A percentile compares a stretch with the other conserved stretches of the same genome.
Conservation (phyloP, 2,888 invertebrate species). For the Coleophora flavipennella region DNA sequence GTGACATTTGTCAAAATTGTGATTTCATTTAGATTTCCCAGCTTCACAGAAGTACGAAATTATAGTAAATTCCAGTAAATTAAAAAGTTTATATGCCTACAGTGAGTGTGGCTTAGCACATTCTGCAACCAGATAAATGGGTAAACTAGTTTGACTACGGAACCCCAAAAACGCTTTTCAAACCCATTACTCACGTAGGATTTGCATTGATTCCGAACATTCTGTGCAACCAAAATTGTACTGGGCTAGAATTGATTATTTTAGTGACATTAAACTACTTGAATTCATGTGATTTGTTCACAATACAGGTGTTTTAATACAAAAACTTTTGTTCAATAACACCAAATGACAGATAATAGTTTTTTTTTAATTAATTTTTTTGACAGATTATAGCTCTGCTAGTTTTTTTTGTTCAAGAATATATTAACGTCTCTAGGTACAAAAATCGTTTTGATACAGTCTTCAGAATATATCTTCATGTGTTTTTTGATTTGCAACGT, state of each 20-base stretch:
- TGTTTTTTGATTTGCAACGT: no score
- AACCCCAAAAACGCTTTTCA: constrained; percentile 21
- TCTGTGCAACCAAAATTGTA: constrained; percentile 23
- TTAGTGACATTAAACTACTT: constrained; percentile 22
- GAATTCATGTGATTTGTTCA: constrained; percentile 21
- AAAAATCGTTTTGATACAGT: no score
- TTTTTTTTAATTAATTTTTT: no score
- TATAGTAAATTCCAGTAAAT: constrained; percentile 6
- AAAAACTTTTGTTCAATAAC: constrained; percentile 53
- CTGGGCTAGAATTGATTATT: constrained; percentile 15
- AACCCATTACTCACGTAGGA: constrained; percentile 41
- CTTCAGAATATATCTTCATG: no score
- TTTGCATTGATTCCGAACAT: constrained; percentile 27
- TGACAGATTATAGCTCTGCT: no score
- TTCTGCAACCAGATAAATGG: constrained; percentile 3
- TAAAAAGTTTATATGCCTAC: constrained; percentile 4
- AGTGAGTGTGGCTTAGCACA: background rate
- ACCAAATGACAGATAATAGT: constrained; percentile 69
- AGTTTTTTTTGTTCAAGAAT: no score
- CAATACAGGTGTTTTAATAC: constrained; percentile 14
- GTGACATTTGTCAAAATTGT: constrained; percentile 55
- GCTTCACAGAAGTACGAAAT: constrained; percentile 3
- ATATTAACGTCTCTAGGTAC: no score
- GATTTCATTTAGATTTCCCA: constrained; percentile 17
- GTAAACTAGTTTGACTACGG: constrained; percentile 16